Base-by-base conservation (phyloP, 1,140 invertebrate genomes). In the Arion vulgaris region DNA sequence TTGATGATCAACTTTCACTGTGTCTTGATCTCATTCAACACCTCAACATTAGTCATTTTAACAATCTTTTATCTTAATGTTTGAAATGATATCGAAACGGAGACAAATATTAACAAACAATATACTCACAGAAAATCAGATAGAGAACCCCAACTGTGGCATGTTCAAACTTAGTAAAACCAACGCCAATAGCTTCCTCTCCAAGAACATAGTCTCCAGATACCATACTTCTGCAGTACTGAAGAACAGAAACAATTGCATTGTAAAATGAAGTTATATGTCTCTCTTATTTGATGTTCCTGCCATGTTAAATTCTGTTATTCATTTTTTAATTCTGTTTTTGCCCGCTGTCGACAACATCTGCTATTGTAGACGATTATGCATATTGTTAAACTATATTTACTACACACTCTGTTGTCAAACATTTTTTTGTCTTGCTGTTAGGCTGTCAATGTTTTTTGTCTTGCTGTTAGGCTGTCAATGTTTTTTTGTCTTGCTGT, bases 141-240 rank as follows among this genome's bases (percentile, higher is more conserved):
- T 87, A 87, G 11, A 86, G 75, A 39, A 53, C 45, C 11, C 85
- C 86, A 5, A 86, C 82, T 38, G 83, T 77, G 19, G 75, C 80
- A 39, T 86, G 84, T 68, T 87, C 86, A 66, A 87, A 83, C 23
- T 75, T 62, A 2, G 83, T 75, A 66, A 87, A 87, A 39, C 76
- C 84, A 26, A 69, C 71, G 5, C n/a, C 15, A 17, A 34, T 75
- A 39, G 19, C 49, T 0, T 45, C 26, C 26, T 73, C 57, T 5
- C 2, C 53, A 0, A 41, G 49, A 13, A 26, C 41, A 23, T 62
- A 23, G n/a, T 66, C 66, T 17, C 68, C 75, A 32, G 34, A 36
- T 5, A 72, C 66, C 81, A 82, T 82, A 57, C 17, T 57, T 34
- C 13, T n/a, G 36, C 23, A 28, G 13, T 26, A 28, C 75, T 4